Evolutionary conservation across 1,140 invertebrate genomes (phyloP).

Genomic region (Pseudoatta argentina): DNA sequence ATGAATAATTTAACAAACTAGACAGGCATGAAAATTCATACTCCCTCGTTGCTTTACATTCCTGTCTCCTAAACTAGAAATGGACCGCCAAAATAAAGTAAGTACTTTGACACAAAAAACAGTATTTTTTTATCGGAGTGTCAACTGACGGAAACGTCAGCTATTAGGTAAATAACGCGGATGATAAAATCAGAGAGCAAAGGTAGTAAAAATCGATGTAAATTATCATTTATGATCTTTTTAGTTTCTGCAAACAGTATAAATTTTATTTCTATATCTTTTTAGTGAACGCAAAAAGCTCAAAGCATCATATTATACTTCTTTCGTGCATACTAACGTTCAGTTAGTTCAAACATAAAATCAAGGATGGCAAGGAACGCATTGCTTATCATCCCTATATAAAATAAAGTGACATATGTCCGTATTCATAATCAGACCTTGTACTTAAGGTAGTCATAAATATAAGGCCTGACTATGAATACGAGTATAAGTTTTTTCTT

Average conservation of each 20-base stretch:
- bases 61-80: slow-evolving; percentile 18
- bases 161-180: slow-evolving; percentile 16
- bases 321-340: neutral
- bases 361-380: too few relatives aligned
- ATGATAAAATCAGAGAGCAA: neutral
- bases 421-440: too few relatives aligned
- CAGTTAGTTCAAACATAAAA: neutral
- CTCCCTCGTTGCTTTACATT: slow-evolving; percentile 34
- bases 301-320: neutral
- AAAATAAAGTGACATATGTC: slow-evolving; percentile 11
- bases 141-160: neutral
- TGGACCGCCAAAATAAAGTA: slow-evolving; percentile 21
- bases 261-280: slow-evolving; percentile 44
- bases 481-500: neutral
- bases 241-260: slow-evolving; percentile 39
- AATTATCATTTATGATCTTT: slow-evolving; percentile 36
- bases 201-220: neutral
- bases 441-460: too few relatives aligned
- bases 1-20: slow-evolving; percentile 64
- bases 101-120: slow-evolving; percentile 18
- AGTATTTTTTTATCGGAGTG: slow-evolving; percentile 21
- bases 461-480: too few relatives aligned
- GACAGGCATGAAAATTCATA: slow-evolving; percentile 58
- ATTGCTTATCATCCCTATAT: too few relatives aligned
- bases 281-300: slow-evolving; percentile 23